Evolutionary conservation across 2,888 invertebrate genomes (phyloP).

Genomic region (Anoncus sp.): DNA sequence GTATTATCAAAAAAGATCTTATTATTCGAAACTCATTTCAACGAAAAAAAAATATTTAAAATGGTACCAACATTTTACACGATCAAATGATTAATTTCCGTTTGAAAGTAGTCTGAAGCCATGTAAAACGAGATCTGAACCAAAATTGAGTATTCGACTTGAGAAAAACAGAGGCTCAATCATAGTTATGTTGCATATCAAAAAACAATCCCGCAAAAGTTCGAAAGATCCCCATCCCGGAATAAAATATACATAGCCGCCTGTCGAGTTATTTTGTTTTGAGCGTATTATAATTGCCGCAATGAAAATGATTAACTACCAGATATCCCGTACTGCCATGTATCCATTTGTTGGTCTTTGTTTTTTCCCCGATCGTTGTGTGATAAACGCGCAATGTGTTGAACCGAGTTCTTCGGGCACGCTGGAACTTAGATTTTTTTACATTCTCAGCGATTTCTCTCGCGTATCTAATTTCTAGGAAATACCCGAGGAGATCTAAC

Average conservation of each 20-base stretch:
- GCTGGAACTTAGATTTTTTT: neutral
- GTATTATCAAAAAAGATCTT: neutral
- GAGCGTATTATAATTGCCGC: neutral
- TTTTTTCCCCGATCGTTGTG: slow-evolving; percentile 10
- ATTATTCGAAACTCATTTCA: neutral
- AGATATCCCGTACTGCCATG: neutral
- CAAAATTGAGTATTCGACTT: too few species aligned
- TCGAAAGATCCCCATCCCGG: neutral
- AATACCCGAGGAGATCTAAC: slow-evolving; percentile 15
- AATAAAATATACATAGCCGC: neutral
- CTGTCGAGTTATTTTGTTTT: neutral
- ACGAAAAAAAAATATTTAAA: too few species aligned
- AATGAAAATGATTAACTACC: slow-evolving; percentile 14
- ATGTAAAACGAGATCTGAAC: too few species aligned
- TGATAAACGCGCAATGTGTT: slow-evolving; percentile 20
- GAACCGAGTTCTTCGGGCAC: slow-evolving; percentile 11
- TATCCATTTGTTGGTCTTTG: slow-evolving; percentile 9
- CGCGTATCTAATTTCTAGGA: slow-evolving; percentile 44
- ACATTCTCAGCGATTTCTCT: slow-evolving; percentile 16
- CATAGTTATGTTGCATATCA: too few species aligned
- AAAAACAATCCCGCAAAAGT: too few species aligned
- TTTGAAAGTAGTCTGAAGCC: too few species aligned
- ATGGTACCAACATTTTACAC: too few species aligned
- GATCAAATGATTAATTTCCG: too few species aligned
- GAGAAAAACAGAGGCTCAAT: too few species aligned